phyloP scores from a whole-genome alignment of 2,113 vertebrate genomes.

The Piaya cayana region DNA sequence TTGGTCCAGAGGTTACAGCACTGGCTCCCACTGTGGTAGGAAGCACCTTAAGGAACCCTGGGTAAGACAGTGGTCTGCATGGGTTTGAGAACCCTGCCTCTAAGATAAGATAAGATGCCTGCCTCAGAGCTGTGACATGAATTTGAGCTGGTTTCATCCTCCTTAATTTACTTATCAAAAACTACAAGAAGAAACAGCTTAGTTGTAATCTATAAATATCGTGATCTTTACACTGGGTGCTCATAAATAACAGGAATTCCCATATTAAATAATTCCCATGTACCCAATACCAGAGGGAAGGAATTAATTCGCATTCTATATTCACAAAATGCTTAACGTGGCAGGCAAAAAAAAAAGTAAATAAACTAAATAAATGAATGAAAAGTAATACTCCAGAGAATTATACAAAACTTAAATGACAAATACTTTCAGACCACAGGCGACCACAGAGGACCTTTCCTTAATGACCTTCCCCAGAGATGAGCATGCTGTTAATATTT shows the following conservation, averaged over 20 bases:
- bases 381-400: not conserved
- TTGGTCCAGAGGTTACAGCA: rapidly evolving
- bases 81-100: not conserved
- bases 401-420: not conserved
- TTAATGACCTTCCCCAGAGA: not conserved
- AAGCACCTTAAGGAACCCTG: not conserved
- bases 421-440: not conserved
- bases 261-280: not conserved
- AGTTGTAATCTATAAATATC: not conserved
- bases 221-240: not conserved
- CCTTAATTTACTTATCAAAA: not conserved
- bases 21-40: not conserved
- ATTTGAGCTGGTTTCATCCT: not conserved
- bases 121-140: not conserved
- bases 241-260: not conserved
- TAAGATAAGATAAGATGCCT: not conserved
- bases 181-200: not conserved
- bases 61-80: rapidly evolving
- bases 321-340: not conserved
- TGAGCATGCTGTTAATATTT: not conserved
- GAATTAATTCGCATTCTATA: not conserved
- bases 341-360: not conserved
- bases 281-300: not conserved
- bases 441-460: not conserved
- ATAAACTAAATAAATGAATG: not conserved